Evolutionary conservation across 2,888 invertebrate species (phyloP).

Genomic region (Tachina lurida): DNA sequence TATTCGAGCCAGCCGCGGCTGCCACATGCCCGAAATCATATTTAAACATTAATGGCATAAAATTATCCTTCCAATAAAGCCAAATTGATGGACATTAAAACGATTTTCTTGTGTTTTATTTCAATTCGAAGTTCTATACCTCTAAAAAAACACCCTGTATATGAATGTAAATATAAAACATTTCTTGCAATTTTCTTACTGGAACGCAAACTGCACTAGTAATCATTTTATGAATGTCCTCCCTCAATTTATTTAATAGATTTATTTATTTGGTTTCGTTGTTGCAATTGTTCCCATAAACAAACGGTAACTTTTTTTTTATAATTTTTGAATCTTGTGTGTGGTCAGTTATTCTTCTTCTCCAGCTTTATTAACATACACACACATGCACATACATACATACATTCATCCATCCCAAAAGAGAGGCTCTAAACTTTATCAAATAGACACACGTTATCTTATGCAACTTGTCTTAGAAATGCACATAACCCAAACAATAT

Average conservation of each 20-base stretch:
- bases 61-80: too few species aligned
- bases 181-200: not conserved
- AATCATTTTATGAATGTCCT: not conserved
- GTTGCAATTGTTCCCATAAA: not conserved
- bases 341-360: conserved; percentile 21
- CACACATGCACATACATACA: not conserved
- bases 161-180: not conserved
- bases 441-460: conserved; percentile 28
- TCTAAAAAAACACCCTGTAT: too few species aligned
- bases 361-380: conserved; percentile 3
- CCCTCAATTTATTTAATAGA: not conserved
- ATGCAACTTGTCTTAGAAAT: conserved; percentile 14
- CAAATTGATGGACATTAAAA: too few species aligned
- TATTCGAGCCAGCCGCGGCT: too few species aligned
- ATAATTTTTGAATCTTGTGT: not conserved
- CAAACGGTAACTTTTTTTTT: not conserved
- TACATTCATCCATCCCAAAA: not conserved
- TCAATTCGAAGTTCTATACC: too few species aligned
- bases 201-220: not conserved
- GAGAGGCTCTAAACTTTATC: conserved; percentile 1
- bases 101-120: too few species aligned
- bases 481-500: not conserved
- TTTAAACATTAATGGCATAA: too few species aligned
- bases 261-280: not conserved
- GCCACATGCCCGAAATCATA: too few species aligned